Percentiles rank a stretch among this genome's conserved stretches.
Conservation (phyloP, 2,888 invertebrate genomes). For the Epinotia nisella region DNA sequence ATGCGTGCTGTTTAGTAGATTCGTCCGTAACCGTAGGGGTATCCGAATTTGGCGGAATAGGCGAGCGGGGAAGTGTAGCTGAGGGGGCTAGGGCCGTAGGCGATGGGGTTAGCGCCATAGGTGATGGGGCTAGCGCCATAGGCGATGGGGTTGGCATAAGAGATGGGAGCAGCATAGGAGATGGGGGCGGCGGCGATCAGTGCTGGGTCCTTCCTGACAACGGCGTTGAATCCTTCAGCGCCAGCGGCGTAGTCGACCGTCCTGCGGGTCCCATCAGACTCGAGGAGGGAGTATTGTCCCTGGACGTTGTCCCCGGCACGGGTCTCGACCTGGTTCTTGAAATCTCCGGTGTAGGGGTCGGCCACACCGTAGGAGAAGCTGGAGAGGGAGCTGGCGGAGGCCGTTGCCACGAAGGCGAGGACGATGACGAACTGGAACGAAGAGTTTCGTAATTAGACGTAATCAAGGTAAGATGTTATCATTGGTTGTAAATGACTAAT, state of each 20-base stretch:
- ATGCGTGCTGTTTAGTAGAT: conserved; percentile 38
- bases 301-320: conserved; percentile 80
- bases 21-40: conserved; percentile 52
- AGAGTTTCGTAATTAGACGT: conserved; percentile 14
- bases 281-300: conserved; percentile 83
- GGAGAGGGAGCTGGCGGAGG: conserved; percentile 62
- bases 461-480: conserved; percentile 17
- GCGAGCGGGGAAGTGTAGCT: conserved; percentile 51
- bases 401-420: conserved; percentile 63
- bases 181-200: conserved; percentile 59
- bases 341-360: conserved; percentile 83
- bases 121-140: not conserved
- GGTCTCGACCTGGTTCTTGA: conserved; percentile 81
- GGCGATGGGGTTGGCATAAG: conserved; percentile 52
- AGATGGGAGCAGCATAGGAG: conserved; percentile 52
- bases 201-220: conserved; percentile 81
- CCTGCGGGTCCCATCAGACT: conserved; percentile 81
- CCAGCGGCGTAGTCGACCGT: conserved; percentile 85
- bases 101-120: not conserved
- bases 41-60: conserved; percentile 46
- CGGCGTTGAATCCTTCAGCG: conserved; percentile 82
- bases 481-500: not conserved
- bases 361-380: conserved; percentile 84
- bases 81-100: conserved; percentile 47
- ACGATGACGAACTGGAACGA: conserved; percentile 66